Percentiles rank a stretch among this genome's conserved stretches.
These are phyloP conservation scores for Branchinecta lindahli DNA, from an alignment of 1,140 invertebrate genomes.

Conservation along the genomic window DNA sequence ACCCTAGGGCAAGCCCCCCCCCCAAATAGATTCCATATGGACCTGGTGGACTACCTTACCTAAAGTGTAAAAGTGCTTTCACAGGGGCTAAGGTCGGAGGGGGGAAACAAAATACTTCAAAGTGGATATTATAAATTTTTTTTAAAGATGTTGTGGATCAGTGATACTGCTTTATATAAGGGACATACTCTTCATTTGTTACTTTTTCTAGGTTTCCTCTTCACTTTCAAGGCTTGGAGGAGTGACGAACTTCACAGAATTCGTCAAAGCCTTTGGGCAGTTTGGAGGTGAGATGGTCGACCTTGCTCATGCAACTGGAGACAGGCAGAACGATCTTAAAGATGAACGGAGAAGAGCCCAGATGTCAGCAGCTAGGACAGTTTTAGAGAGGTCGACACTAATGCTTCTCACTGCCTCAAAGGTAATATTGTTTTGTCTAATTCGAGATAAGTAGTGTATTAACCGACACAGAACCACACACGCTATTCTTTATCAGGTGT, in stretches of 20 bases:
- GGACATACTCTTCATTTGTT: background rate
- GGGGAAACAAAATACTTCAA: background rate
- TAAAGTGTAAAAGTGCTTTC: too few species aligned
- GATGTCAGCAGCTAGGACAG: constrained; percentile 83
- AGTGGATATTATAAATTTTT: too few species aligned
- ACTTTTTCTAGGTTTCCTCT: constrained; percentile 45
- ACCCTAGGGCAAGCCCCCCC: too few species aligned
- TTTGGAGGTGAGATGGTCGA: constrained; percentile 98
- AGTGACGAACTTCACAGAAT: constrained; percentile 93
- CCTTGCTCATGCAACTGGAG: constrained; percentile 75
- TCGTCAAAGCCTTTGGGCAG: constrained; percentile 95
- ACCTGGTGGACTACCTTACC: too few species aligned
- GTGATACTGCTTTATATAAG: too few species aligned
- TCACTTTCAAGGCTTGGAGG: constrained; percentile 74
- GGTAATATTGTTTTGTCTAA: constrained; percentile 37
- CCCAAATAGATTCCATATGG: too few species aligned
- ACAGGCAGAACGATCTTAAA: constrained; percentile 71
- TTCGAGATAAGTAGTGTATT: background rate
- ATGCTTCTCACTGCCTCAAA: constrained; percentile 94
- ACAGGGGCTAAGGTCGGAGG: background rate
- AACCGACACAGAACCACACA: too few species aligned
- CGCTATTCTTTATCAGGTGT: too few species aligned
- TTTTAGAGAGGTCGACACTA: constrained; percentile 92
- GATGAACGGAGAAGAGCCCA: constrained; percentile 86
- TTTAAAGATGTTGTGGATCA: too few species aligned